Evolutionary conservation across 2,113 vertebrate species (phyloP).

Genomic region (Ceratotherium simum): DNA sequence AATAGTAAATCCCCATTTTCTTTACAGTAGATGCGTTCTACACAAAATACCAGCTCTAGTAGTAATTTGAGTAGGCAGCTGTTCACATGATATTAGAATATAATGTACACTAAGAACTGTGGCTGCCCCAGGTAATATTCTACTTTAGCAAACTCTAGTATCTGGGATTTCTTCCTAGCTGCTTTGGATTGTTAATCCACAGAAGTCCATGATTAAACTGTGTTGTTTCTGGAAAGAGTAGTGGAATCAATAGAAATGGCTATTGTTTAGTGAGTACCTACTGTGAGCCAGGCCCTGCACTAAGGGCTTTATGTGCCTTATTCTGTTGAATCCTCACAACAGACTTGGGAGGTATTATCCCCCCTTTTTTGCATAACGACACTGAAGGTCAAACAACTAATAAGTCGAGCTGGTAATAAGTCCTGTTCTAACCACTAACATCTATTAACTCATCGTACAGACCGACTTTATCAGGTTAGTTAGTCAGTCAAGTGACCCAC

Average conservation of each 20-base stretch:
- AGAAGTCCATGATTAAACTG: not conserved
- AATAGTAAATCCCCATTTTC: not conserved
- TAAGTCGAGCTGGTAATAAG: not conserved
- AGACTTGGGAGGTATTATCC: not conserved
- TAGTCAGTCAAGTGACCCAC: not conserved
- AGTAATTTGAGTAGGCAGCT: not conserved
- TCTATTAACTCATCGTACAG: not conserved
- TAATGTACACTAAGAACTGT: not conserved
- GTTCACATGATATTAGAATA: not conserved
- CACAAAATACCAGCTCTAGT: not conserved
- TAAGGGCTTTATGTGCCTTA: not conserved
- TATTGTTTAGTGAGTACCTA: not conserved
- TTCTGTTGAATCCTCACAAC: not conserved
- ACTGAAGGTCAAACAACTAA: not conserved
- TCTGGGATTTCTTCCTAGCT: not conserved
- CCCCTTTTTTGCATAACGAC: not conserved
- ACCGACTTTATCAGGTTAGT: not conserved
- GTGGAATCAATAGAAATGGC: not conserved
- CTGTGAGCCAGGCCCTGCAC: not conserved
- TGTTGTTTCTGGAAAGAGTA: not conserved
- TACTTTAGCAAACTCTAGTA: not conserved
- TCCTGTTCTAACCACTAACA: not conserved
- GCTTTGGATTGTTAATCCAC: not conserved
- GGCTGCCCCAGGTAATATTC: not conserved
- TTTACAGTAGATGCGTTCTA: not conserved